Conservation (phyloP, 1,140 invertebrate genomes). For the Neocloeon triangulifer region DNA sequence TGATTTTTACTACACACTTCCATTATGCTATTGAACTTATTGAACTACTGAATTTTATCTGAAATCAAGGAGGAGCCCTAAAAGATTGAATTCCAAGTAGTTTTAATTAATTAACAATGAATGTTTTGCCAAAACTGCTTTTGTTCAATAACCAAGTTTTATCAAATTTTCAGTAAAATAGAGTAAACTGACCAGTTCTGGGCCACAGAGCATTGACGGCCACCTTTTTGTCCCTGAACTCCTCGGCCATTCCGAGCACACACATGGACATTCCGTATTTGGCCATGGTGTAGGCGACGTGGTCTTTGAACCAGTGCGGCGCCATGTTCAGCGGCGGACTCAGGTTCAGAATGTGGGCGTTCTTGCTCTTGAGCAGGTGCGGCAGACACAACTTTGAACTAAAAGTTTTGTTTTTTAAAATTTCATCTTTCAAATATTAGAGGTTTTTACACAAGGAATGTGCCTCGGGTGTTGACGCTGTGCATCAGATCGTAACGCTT, state of each 20-base stretch:
- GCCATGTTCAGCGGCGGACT: constrained; percentile 85
- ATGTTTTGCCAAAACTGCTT: neutral
- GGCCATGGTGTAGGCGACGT: constrained; percentile 94
- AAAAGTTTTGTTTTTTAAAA: too few species aligned
- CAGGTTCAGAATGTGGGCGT: constrained; percentile 90
- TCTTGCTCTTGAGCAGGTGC: constrained; percentile 64
- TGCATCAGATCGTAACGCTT: constrained; percentile 92
- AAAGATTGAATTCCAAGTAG: too few species aligned
- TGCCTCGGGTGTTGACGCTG: constrained; percentile 73
- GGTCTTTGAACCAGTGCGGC: constrained; percentile 74
- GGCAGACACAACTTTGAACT: constrained; percentile 87
- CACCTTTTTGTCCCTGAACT: constrained; percentile 62
- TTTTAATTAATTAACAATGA: constrained; percentile 1
- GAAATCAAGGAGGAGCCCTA: too few species aligned
- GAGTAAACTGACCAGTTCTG: constrained; percentile 47
- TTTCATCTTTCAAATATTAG: too few species aligned
- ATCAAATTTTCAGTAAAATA: constrained; percentile 2
- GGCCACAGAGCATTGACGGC: constrained; percentile 97
- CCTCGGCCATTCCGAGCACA: constrained; percentile 85
- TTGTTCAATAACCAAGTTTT: constrained; percentile 1
- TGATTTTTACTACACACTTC: too few species aligned
- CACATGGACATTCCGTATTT: constrained; percentile 99
- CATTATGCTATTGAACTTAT: too few species aligned
- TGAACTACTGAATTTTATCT: too few species aligned
- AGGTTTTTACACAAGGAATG: constrained; percentile 81